These are phyloP conservation scores for Ctenopoma multispine DNA, from an alignment of 2,797 vertebrate genomes.

Conservation along the genomic window DNA sequence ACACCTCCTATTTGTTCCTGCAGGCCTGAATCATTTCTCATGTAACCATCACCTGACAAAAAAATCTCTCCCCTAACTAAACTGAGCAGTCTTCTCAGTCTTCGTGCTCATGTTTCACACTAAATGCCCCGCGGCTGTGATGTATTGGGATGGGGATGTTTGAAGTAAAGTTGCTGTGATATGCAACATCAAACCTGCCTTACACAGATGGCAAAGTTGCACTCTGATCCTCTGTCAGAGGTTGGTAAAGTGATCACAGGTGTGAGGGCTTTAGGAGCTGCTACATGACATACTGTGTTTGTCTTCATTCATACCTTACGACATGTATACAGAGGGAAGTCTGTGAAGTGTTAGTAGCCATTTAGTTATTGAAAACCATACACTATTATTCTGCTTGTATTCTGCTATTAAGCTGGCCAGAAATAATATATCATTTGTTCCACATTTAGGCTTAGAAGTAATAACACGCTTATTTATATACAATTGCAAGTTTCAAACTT, in stretches of 20 bases:
- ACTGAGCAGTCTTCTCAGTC: background rate
- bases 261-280: conserved; percentile 24
- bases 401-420: too few species aligned
- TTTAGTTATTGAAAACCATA: conserved; percentile 5
- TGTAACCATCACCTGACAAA: conserved; percentile 31
- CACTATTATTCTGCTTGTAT: too few species aligned
- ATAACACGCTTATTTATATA: background rate
- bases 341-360: background rate
- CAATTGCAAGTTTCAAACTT: too few species aligned
- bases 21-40: conserved; percentile 13
- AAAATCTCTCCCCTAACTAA: conserved; percentile 24
- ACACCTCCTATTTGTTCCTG: too few species aligned
- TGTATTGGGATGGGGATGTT: conserved; percentile 12
- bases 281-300: conserved; percentile 23
- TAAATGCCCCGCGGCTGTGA: conserved; percentile 49
- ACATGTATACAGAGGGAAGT: conserved; percentile 12
- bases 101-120: conserved; percentile 24
- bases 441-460: background rate
- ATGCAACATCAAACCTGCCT: conserved; percentile 62
- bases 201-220: conserved; percentile 32
- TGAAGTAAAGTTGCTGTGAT: conserved; percentile 41
- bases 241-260: conserved; percentile 53
- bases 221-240: conserved; percentile 49
- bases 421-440: background rate
- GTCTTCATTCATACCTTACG: background rate